Percentiles rank a stretch among this genome's conserved stretches.
These are phyloP conservation scores for Drosophila leontia DNA, from an alignment of 1,140 invertebrate genomes.

Conservation along the genomic window DNA sequence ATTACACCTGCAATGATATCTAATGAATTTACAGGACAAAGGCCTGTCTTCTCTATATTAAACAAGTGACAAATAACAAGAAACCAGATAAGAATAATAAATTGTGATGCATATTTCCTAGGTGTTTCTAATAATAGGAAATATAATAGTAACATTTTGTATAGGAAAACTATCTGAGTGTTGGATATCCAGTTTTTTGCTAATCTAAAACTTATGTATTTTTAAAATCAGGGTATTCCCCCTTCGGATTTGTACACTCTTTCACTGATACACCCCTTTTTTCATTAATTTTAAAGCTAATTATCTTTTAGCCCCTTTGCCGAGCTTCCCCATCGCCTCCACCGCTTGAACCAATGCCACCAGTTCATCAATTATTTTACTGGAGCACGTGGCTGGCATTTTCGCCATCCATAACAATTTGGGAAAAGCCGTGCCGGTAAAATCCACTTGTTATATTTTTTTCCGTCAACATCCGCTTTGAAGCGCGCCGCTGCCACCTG, in stretches of 20 bases:
- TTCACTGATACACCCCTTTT: not conserved
- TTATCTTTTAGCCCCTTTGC: not conserved
- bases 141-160: not conserved
- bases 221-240: not conserved
- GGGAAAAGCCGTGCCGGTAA: constrained; percentile 23
- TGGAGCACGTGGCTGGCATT: constrained; percentile 49
- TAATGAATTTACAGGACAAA: not conserved
- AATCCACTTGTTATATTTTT: constrained; percentile 28
- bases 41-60: not conserved
- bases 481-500: constrained; percentile 9
- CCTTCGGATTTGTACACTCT: too few relatives aligned
- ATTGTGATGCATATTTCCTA: not conserved
- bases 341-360: not conserved
- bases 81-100: not conserved
- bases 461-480: constrained; percentile 12
- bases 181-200: not conserved
- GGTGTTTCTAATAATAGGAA: too few relatives aligned
- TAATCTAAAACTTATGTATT: not conserved
- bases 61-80: not conserved
- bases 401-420: constrained; percentile 58
- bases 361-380: constrained; percentile 29
- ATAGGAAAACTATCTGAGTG: not conserved
- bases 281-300: not conserved
- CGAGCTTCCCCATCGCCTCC: not conserved
- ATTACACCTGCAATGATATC: not conserved